Evolutionary conservation across 2,888 invertebrate genomes (phyloP).

Genomic region (Anarsia innoxiella): DNA sequence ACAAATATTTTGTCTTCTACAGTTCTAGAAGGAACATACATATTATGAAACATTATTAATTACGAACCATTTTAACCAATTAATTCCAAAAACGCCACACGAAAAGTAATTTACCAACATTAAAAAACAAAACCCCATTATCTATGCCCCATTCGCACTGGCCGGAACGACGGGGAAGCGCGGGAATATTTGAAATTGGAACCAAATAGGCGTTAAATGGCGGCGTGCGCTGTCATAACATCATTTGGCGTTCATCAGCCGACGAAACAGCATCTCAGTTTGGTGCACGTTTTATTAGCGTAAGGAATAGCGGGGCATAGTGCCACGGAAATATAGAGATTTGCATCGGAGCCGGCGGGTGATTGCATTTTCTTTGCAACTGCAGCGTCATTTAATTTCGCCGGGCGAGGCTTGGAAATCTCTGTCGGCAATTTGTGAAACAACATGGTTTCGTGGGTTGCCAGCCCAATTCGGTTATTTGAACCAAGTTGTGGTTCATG

Average conservation of each 20-base stretch:
- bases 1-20: no score
- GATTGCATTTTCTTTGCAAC: conserved; percentile 72
- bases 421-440: conserved; percentile 31
- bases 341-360: conserved; percentile 66
- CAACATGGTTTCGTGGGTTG: conserved; percentile 10
- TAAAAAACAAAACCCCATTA: conserved; percentile 64
- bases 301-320: conserved; percentile 72
- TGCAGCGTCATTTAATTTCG: conserved; percentile 68
- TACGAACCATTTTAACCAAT: no score
- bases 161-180: conserved; percentile 67
- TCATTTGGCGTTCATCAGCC: conserved; percentile 74
- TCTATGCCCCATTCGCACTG: conserved; percentile 60
- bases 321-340: conserved; percentile 70
- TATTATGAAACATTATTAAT: no score
- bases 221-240: conserved; percentile 74
- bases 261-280: conserved; percentile 70
- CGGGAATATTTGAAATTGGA: conserved; percentile 75
- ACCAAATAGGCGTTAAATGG: conserved; percentile 82
- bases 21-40: no score
- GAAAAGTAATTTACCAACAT: no score
- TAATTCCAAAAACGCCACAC: no score
- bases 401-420: conserved; percentile 43
- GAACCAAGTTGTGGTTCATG: no score
- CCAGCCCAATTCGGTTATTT: conserved; percentile 4
- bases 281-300: conserved; percentile 74